These are phyloP conservation scores for Gerosis bhagava DNA, from an alignment of 2,888 invertebrate genomes.

Conservation along the genomic window DNA sequence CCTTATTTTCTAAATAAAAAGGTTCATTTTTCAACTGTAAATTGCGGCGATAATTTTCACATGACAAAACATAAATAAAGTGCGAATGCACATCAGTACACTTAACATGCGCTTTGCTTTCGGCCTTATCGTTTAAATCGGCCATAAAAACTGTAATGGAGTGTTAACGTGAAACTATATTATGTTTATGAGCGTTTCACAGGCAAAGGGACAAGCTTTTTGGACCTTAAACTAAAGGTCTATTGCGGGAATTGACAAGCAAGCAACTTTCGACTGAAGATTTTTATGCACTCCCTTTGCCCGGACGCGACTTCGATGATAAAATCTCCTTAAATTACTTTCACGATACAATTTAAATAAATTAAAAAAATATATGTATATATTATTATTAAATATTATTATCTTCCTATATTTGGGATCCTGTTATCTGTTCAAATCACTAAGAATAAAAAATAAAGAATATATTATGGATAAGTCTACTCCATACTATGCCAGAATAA, in stretches of 20 bases:
- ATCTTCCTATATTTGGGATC: too few relatives aligned
- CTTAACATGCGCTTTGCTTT: constrained; percentile 36
- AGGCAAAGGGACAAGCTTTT: constrained; percentile 5
- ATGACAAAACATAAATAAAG: constrained; percentile 31
- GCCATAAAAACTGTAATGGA: constrained; percentile 38
- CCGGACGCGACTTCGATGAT: constrained; percentile 6
- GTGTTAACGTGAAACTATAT: constrained; percentile 20
- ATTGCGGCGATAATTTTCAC: constrained; percentile 3
- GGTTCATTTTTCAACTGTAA: neutral
- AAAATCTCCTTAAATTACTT: too few relatives aligned
- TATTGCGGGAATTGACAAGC: too few relatives aligned
- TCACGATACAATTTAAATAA: neutral
- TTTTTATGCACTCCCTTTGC: constrained; percentile 22
- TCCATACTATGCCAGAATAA: too few relatives aligned
- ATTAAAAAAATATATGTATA: too few relatives aligned
- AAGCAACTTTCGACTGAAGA: constrained; percentile 7
- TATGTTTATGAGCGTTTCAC: constrained; percentile 26
- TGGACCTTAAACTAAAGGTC: constrained; percentile 5
- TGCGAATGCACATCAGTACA: constrained; percentile 40
- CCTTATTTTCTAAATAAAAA: neutral
- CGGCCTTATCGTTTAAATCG: constrained; percentile 43
- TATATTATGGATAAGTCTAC: too few relatives aligned
- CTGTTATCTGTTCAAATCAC: too few relatives aligned
- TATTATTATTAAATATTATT: too few relatives aligned
- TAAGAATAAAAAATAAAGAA: too few relatives aligned